Evolutionary conservation across 1,140 invertebrate genomes (phyloP), one percentile per base, ranked within the genome.

Genomic region (Spodoptera litura): DNA sequence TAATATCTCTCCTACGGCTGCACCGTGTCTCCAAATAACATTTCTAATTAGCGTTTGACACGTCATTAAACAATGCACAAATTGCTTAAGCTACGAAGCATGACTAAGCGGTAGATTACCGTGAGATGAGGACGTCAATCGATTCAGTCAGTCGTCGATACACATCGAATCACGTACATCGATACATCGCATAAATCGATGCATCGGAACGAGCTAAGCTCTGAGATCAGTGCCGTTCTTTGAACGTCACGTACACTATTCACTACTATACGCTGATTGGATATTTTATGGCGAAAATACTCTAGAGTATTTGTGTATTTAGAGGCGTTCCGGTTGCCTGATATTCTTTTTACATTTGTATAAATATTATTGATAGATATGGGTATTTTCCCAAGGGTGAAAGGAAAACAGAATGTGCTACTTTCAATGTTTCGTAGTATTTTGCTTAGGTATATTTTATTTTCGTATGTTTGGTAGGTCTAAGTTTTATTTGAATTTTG

Each of bases 171-270:
- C 71, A 66, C 64, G 61, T 77, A 56, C 53, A 61, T 56, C 78
- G 74, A 59, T 68, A 78, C 49, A 73, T 68, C 59, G 58, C 74
- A 61, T 68, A 31, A 77, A 66, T 56, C 61, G 52, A 78, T 73
- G 58, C 58, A 84, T 83, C 80, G 80, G 83, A 80, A 78, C 81
- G 73, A 79, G 79, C 53, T 79, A 79, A 83, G 81, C 79, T 78
- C 66, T 27, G 56, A 68, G 82, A 85, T 85, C 82, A 78, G 78
- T 64, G 53, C 56, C 58, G 44, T 66, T 79, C 56, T 61, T 78
- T 74, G 53, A 56, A 81, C 78, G 78, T 81, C 64, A 70, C 68
- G 68, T 79, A 76, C 76, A 51, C 58, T 62, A 15, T 77, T 77
- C 79, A 38, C 79, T 55, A 72, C 66, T 75, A 80, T 64, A 66